Base-by-base conservation (phyloP, 1,140 invertebrate species). In the Doryteuthis pealeii region DNA sequence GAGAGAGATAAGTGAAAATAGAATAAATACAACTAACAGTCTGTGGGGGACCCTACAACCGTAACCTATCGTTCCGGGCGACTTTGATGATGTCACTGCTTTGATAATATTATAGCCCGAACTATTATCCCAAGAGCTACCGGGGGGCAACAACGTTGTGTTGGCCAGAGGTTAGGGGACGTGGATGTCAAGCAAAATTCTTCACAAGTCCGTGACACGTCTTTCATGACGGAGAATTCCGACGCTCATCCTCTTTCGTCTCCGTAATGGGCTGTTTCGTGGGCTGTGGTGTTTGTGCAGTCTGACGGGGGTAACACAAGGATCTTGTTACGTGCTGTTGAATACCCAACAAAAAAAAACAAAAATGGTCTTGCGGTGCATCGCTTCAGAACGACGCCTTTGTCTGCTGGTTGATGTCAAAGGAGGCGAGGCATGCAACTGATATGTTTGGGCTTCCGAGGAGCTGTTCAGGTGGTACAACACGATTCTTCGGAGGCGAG, bases 381-480 rank as follows among this genome's bases (percentile, higher is more conserved):
- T 32, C 22, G 66, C 32, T 68, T 68, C 6, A 68, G 66, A 22
- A 68, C 66, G n/a, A 68, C 66, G 66, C 66, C 30, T 68, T 68
- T 8, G 76, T 77, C 32, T 78, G 76, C 35, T 77, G 76, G 45
- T 75, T 72, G 54, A 79, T 74, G 31, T 74, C 71, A 40, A 79
- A 78, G 26, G 77, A 69, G 15, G 78, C 80, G 35, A 81, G 49
- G 40, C 80, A 81, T 31, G 74, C 74, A 79, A 18, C 74, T 74
- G 22, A 78, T 54, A 6, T 72, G 73, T 5, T 45, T 62, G 5
- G 54, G 54, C 6, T 71, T 70, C n/a, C 2, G 58, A 15, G 4
- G 70, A 69, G 32, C 77, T 76, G 72, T 78, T 78, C 33, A 76
- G 28, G 18, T 66, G 74, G 18, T 73, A 72, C 1, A 78, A 43